phyloP scores from a whole-genome alignment of 2,888 invertebrate species.

The Metellina segmentata region DNA sequence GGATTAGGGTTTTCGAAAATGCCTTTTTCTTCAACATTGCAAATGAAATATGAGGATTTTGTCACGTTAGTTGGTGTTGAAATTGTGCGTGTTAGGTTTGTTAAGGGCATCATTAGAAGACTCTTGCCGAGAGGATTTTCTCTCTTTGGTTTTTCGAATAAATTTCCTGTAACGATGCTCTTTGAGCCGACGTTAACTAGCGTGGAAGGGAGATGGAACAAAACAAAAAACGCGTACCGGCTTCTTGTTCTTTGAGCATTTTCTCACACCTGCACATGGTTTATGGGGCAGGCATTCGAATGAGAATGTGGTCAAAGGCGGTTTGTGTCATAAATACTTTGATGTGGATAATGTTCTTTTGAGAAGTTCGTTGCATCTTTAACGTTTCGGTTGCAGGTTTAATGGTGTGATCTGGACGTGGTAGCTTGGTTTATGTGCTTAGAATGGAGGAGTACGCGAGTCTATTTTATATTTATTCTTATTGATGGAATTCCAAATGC shows the following conservation, averaged over 20 bases:
- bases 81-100: slow-evolving; percentile 51
- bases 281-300: background rate
- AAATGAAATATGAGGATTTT: slow-evolving; percentile 67
- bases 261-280: background rate
- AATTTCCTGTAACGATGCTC: slow-evolving; percentile 35
- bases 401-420: background rate
- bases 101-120: slow-evolving; percentile 54
- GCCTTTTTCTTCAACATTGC: background rate
- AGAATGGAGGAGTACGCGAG: background rate
- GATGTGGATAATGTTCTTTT: background rate
- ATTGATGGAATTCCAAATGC: background rate
- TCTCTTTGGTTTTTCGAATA: slow-evolving; percentile 29
- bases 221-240: background rate
- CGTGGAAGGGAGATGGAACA: background rate
- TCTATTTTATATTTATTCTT: background rate
- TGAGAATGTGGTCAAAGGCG: background rate
- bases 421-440: background rate
- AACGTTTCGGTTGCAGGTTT: background rate
- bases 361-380: background rate
- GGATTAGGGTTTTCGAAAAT: slow-evolving; percentile 69
- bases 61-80: slow-evolving; percentile 43
- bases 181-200: background rate
- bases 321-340: background rate
- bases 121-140: slow-evolving; percentile 11
- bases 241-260: background rate